Conservation (phyloP, 1,140 invertebrate species). For the Dryas iulia region DNA sequence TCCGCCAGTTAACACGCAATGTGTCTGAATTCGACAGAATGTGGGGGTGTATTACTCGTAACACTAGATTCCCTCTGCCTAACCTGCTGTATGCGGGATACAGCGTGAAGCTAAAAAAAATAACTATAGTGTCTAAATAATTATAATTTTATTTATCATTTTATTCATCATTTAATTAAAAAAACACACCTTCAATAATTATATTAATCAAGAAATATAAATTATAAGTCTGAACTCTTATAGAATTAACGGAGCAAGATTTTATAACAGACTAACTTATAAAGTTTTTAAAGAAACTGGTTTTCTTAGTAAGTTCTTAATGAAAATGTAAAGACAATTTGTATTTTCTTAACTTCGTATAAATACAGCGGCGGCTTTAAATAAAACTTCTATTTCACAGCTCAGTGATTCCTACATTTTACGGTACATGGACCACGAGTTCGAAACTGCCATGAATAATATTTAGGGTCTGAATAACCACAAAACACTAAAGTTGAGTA, state of each 20-base stretch:
- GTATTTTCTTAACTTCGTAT: conserved; percentile 4
- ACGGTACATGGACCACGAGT: conserved; percentile 13
- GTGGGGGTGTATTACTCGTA: no score
- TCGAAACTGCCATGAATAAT: conserved; percentile 2
- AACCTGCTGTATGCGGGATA: no score
- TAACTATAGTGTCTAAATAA: no score
- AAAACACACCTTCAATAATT: background rate
- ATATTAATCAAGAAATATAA: background rate
- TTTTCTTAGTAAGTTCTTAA: background rate
- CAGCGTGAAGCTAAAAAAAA: no score
- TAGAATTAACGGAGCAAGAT: background rate
- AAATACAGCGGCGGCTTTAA: conserved; percentile 11
- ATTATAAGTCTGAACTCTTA: background rate
- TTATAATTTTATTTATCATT: background rate
- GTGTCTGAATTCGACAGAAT: no score
- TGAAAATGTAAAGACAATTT: conserved; percentile 3
- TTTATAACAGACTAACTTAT: background rate
- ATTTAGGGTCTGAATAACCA: background rate
- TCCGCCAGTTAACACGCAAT: no score
- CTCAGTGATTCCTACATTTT: conserved; percentile 13
- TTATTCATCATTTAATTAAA: background rate
- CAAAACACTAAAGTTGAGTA: background rate
- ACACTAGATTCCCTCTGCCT: no score
- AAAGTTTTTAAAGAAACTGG: background rate
- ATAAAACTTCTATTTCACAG: conserved; percentile 19